A percentile compares a stretch with the other conserved stretches of the same genome.
These are phyloP conservation scores for Cettia cetti DNA, from an alignment of 2,113 vertebrate genomes.

Conservation along the genomic window DNA sequence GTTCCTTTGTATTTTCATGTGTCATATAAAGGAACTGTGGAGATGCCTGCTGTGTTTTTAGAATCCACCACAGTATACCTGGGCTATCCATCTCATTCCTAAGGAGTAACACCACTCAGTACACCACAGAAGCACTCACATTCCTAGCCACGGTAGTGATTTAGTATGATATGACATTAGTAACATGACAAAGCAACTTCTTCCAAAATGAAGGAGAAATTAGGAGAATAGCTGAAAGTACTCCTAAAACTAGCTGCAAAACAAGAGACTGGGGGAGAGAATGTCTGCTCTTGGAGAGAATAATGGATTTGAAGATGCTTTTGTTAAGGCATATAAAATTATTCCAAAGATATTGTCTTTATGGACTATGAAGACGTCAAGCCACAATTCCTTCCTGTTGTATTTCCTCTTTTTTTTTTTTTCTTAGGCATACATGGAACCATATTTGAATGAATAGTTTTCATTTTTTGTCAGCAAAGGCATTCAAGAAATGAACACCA, in stretches of 20 bases:
- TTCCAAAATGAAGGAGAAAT: background rate
- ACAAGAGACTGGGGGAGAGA: background rate
- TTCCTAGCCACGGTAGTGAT: background rate
- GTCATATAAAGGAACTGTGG: background rate
- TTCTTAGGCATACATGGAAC: background rate
- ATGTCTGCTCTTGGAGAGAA: background rate
- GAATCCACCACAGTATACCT: background rate
- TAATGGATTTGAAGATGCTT: background rate
- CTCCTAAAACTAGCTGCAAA: background rate
- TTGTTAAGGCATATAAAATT: background rate
- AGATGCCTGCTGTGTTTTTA: background rate
- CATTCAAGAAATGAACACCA: background rate
- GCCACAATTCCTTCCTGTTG: background rate
- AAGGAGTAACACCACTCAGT: background rate
- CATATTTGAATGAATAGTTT: background rate
- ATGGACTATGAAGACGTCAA: background rate
- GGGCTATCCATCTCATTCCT: background rate
- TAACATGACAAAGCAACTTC: background rate
- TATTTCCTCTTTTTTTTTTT: background rate
- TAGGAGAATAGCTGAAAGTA: background rate
- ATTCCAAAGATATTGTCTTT: background rate
- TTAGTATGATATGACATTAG: background rate
- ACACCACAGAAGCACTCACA: background rate
- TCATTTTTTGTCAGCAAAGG: background rate
- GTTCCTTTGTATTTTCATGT: background rate